A percentile compares a stretch with the other conserved stretches of the same genome.
Conservation (phyloP, 92 coral and sea anemone species). For the Galaxea fascicularis region DNA sequence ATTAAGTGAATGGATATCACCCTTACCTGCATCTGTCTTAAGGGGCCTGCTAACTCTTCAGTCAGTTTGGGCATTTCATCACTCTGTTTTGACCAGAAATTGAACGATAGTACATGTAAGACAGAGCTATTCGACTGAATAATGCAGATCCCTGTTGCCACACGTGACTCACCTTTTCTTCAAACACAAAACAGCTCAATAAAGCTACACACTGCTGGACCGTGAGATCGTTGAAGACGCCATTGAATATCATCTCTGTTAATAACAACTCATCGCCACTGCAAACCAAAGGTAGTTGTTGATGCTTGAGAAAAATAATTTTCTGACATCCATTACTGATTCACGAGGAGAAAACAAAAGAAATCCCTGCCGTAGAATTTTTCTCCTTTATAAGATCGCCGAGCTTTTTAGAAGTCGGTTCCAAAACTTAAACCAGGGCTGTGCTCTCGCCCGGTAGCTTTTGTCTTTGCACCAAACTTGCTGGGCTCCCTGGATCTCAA, state of each 20-base stretch:
- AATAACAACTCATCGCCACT: slow-evolving; percentile 95
- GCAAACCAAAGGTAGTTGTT: not conserved
- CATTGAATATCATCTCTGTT: slow-evolving; percentile 98
- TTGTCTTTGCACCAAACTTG: too few species aligned
- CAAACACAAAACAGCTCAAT: slow-evolving; percentile 93
- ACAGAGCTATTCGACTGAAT: not conserved
- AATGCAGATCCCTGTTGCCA: too few species aligned
- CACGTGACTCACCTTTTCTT: slow-evolving; percentile 80
- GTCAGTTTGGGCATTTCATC: slow-evolving; percentile 92
- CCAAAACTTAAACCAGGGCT: not conserved
- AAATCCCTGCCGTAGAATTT: not conserved
- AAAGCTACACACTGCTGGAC: slow-evolving; percentile 93
- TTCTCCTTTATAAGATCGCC: not conserved
- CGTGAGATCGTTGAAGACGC: slow-evolving; percentile 93
- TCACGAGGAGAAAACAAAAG: not conserved
- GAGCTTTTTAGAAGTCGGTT: not conserved
- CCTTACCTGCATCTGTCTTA: slow-evolving; percentile 94
- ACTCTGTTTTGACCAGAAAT: slow-evolving; percentile 56
- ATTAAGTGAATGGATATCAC: not conserved
- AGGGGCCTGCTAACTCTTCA: slow-evolving; percentile 98
- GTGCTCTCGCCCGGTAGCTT: too few species aligned
- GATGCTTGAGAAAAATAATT: not conserved
- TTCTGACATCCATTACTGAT: not conserved
- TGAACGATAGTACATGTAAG: not conserved
- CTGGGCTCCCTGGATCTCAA: too few species aligned